phyloP scores from a whole-genome alignment of 2,888 invertebrate genomes.

The Pilophorus perplexus region DNA sequence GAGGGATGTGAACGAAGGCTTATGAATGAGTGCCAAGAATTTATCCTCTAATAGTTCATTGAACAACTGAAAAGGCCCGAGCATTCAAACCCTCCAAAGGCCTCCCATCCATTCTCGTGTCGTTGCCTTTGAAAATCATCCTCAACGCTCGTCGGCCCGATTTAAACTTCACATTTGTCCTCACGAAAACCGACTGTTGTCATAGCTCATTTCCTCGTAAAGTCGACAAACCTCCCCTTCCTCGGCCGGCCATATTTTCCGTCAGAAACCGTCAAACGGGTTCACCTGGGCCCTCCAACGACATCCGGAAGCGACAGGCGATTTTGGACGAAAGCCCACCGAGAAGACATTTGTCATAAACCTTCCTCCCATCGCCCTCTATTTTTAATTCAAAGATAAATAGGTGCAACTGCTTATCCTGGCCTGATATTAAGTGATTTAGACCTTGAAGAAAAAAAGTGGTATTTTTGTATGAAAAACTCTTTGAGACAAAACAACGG shows the following conservation, averaged over 20 bases:
- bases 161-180: conserved; percentile 33
- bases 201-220: conserved; percentile 15
- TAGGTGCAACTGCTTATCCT: too few relatives aligned
- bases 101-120: conserved; percentile 14
- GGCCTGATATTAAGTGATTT: too few relatives aligned
- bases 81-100: conserved; percentile 14
- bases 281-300: conserved; percentile 14
- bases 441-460: too few relatives aligned
- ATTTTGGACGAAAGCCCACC: conserved; percentile 2
- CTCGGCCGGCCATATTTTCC: too few relatives aligned
- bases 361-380: background rate
- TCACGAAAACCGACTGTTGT: background rate
- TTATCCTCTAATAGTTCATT: conserved; percentile 2
- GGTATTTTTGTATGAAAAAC: too few relatives aligned
- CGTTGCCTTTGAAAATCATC: conserved; percentile 2
- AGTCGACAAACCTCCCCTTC: background rate
- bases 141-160: conserved; percentile 1
- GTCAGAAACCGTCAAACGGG: background rate
- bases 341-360: background rate
- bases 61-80: conserved; percentile 1
- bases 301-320: conserved; percentile 17
- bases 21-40: conserved; percentile 13
- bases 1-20: too few relatives aligned
- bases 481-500: too few relatives aligned
- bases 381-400: background rate